Conservation (phyloP, 2,888 invertebrate genomes). For the Endotricha flammealis region DNA sequence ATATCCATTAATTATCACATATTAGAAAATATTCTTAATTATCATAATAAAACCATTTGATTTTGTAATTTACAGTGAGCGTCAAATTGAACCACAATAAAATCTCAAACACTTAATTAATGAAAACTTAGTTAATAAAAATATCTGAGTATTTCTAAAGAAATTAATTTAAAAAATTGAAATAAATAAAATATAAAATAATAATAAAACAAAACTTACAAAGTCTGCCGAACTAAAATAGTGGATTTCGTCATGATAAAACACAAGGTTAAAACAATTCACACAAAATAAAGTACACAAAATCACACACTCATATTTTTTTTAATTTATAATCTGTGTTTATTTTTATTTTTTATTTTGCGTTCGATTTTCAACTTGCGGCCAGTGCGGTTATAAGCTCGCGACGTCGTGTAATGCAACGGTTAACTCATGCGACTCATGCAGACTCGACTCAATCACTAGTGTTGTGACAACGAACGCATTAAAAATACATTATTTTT, state of each 20-base stretch:
- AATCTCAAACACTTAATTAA: too few relatives aligned
- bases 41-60: too few relatives aligned
- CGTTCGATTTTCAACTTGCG: conserved; percentile 3
- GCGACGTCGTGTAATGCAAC: not conserved
- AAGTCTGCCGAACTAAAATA: conserved; percentile 37
- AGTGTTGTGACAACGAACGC: not conserved
- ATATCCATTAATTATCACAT: too few relatives aligned
- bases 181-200: conserved; percentile 1
- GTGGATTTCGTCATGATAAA: conserved; percentile 40
- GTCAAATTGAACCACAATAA: too few relatives aligned
- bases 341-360: conserved; percentile 16
- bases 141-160: too few relatives aligned
- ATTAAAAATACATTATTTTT: too few relatives aligned
- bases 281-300: conserved; percentile 16
- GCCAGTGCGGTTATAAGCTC: not conserved
- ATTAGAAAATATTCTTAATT: too few relatives aligned
- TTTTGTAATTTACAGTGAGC: too few relatives aligned
- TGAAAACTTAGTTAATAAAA: too few relatives aligned
- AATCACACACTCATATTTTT: conserved; percentile 12
- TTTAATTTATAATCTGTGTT: conserved; percentile 10
- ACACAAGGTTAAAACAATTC: conserved; percentile 17
- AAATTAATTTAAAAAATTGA: too few relatives aligned
- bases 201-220: conserved; percentile 37
- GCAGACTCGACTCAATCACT: not conserved
- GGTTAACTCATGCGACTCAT: conserved; percentile 16